Conservation (phyloP, 2,888 invertebrate species). For the Pycnomerus fuliginosus region DNA sequence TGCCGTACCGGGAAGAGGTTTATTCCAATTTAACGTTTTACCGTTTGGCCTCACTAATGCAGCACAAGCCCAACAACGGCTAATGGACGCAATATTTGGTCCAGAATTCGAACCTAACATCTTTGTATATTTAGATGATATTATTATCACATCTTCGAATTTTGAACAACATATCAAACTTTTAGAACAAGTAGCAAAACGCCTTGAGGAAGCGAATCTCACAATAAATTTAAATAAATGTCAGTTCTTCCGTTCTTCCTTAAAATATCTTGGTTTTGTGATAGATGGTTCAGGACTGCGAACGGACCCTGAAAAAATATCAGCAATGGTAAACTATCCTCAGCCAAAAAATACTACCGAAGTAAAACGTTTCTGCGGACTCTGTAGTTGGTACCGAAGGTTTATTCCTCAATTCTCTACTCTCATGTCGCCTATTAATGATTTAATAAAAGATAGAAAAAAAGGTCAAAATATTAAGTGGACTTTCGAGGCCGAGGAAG, state of each 20-base stretch:
- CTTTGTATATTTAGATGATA: conserved; percentile 2
- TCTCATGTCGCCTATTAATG: conserved; percentile 30
- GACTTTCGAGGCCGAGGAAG: conserved; percentile 26
- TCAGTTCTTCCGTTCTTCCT: conserved; percentile 28
- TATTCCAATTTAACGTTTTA: not conserved
- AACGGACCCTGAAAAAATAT: conserved; percentile 35
- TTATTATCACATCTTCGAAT: not conserved
- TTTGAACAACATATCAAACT: conserved; percentile 27
- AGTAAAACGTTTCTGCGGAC: conserved; percentile 35
- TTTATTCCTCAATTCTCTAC: conserved; percentile 34
- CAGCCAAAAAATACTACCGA: conserved; percentile 30
- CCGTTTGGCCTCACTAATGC: not conserved
- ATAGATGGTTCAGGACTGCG: conserved; percentile 31
- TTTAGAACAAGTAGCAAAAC: conserved; percentile 22
- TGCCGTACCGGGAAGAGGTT: not conserved
- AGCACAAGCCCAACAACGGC: not conserved
- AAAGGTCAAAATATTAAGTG: conserved; percentile 28
- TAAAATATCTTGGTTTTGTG: conserved; percentile 34
- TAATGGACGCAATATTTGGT: conserved; percentile 1
- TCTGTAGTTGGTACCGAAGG: conserved; percentile 34
- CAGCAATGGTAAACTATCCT: conserved; percentile 33
- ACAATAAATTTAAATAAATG: conserved; percentile 34
- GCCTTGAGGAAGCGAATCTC: conserved; percentile 25
- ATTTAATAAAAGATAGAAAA: conserved; percentile 26
- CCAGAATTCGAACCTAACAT: not conserved